These are phyloP conservation scores for Enchytraeus crypticus DNA, from an alignment of 2,888 invertebrate genomes.

Conservation along the genomic window DNA sequence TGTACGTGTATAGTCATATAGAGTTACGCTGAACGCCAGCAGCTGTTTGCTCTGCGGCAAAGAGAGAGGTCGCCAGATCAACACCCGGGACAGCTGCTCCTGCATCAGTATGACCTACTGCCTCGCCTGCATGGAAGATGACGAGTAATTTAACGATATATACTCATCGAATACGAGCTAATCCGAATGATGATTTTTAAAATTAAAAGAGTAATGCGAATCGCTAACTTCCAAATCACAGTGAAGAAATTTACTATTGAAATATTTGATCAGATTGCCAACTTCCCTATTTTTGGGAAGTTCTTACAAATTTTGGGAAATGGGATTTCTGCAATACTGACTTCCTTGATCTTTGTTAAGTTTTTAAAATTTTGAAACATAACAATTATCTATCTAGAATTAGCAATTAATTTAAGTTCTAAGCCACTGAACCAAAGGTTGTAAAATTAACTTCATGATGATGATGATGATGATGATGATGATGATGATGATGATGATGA, in stretches of 20 bases:
- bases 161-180: neutral
- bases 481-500: constrained; percentile 9
- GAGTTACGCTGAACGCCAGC: constrained; percentile 40
- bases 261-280: neutral
- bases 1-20: constrained; percentile 36
- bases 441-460: neutral
- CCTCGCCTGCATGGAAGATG: constrained; percentile 35
- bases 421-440: neutral
- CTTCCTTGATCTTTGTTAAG: too few species aligned
- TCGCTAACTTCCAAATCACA: too few species aligned
- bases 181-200: neutral
- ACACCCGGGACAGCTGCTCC: constrained; percentile 40
- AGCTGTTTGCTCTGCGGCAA: constrained; percentile 45
- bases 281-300: neutral
- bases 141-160: constrained; percentile 33
- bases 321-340: too few species aligned
- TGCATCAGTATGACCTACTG: constrained; percentile 45
- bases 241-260: too few species aligned
- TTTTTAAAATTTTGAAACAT: neutral
- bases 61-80: constrained; percentile 41
- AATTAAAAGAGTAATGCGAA: neutral
- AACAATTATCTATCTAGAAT: neutral
- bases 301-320: too few species aligned
- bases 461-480: constrained; percentile 9
- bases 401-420: neutral